Evolutionary conservation across 1,140 invertebrate genomes (phyloP).

Genomic region (Megalopta genalis): DNA sequence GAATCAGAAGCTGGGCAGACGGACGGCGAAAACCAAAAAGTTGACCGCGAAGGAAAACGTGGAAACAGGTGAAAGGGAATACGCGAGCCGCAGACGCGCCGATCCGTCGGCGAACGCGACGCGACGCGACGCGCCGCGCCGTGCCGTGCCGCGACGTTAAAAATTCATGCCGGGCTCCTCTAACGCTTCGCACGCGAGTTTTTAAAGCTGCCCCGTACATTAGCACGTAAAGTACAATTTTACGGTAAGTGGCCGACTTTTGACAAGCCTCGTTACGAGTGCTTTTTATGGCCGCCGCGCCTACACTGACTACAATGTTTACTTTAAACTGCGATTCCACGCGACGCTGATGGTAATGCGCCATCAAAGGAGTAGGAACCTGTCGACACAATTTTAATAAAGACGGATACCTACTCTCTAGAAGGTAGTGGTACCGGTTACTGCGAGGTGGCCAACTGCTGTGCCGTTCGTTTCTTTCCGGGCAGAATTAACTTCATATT

Average conservation of each 20-base stretch:
- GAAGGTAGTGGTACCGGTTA: no score
- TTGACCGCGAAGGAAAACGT: slow-evolving; percentile 27
- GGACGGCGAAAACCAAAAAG: slow-evolving; percentile 22
- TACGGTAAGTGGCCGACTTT: slow-evolving; percentile 46
- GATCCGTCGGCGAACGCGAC: no score
- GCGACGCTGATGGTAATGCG: slow-evolving; percentile 1
- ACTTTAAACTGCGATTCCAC: slow-evolving; percentile 4
- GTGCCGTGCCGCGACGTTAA: slow-evolving; percentile 32
- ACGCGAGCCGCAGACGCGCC: no score
- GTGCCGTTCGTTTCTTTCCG: no score
- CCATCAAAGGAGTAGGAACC: slow-evolving; percentile 6
- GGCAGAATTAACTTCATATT: no score
- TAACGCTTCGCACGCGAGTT: slow-evolving; percentile 33
- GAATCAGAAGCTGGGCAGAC: slow-evolving; percentile 57
- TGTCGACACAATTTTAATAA: slow-evolving; percentile 6
- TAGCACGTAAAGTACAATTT: slow-evolving; percentile 50
- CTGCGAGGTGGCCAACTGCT: no score
- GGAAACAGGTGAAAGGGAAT: slow-evolving; percentile 30
- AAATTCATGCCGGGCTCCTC: slow-evolving; percentile 40
- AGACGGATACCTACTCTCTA: no score
- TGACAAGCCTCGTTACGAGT: slow-evolving; percentile 13
- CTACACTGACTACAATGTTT: neutral
- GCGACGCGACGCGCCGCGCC: no score
- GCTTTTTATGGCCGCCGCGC: neutral
- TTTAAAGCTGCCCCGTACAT: slow-evolving; percentile 26